phyloP scores from a whole-genome alignment of 1,140 invertebrate species.

The Brachionus paranguensis region DNA sequence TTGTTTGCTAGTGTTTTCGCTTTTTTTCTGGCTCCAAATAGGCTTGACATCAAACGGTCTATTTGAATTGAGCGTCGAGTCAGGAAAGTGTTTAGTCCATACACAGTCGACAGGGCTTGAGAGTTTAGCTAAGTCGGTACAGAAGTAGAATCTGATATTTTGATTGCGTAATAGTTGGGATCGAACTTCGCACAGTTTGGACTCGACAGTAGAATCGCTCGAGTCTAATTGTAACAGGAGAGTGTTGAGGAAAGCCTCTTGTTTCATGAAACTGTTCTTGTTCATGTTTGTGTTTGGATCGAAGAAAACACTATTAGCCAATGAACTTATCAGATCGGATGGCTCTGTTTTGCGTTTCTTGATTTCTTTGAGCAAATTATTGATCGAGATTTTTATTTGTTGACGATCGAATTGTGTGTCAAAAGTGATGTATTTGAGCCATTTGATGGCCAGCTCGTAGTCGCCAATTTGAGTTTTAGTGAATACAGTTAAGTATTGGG shows the following conservation, averaged over 20 bases:
- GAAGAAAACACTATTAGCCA: neutral
- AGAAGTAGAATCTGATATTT: conserved; percentile 66
- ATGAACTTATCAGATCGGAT: neutral
- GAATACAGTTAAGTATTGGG: conserved; percentile 9
- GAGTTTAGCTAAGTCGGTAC: conserved; percentile 65
- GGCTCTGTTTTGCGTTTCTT: conserved; percentile 48
- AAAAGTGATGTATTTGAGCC: conserved; percentile 70
- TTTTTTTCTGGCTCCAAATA: neutral
- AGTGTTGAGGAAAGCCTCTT: conserved; percentile 69
- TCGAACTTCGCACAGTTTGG: conserved; percentile 61
- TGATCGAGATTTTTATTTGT: conserved; percentile 67
- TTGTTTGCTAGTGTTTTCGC: conserved; percentile 43
- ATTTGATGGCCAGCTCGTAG: conserved; percentile 68
- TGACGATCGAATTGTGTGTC: conserved; percentile 66
- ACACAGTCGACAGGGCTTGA: conserved; percentile 33
- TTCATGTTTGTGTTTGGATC: conserved; percentile 60
- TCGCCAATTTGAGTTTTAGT: conserved; percentile 54
- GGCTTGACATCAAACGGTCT: neutral
- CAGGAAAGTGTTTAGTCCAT: conserved; percentile 39
- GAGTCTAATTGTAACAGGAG: conserved; percentile 61
- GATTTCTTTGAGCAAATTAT: conserved; percentile 68
- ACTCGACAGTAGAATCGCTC: conserved; percentile 57
- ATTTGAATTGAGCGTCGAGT: neutral
- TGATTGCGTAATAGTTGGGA: conserved; percentile 60
- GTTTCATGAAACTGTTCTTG: conserved; percentile 65